These are phyloP conservation scores for Podarcis raffonei DNA, from an alignment of 2,113 vertebrate species.

Conservation along the genomic window DNA sequence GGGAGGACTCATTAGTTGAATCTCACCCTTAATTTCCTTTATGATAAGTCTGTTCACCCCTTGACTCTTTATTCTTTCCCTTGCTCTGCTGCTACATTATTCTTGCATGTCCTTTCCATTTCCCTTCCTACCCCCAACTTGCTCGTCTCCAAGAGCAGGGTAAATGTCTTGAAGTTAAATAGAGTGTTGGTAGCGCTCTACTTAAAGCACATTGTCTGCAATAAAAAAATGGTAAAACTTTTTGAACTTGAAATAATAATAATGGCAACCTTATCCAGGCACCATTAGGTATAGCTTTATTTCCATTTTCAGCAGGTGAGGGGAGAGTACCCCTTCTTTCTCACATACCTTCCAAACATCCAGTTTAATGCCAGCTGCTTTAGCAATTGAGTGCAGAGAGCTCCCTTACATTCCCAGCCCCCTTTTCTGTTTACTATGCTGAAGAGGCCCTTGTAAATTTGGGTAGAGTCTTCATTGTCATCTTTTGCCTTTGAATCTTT, in stretches of 20 bases:
- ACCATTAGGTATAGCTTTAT: not conserved
- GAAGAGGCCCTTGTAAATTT: slow-evolving; percentile 59
- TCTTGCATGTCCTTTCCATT: not conserved
- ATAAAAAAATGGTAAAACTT: not conserved
- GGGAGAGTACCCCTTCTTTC: not conserved
- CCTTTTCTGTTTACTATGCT: slow-evolving; percentile 46
- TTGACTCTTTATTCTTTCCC: not conserved
- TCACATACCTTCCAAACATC: not conserved
- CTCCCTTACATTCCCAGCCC: slow-evolving; percentile 31
- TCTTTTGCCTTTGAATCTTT: slow-evolving; percentile 58
- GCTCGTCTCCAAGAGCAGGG: not conserved
- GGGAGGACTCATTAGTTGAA: too few species aligned
- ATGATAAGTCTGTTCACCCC: not conserved
- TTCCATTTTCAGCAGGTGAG: not conserved
- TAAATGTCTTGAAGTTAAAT: not conserved
- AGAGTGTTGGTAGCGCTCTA: not conserved
- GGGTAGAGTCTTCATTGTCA: slow-evolving; percentile 70
- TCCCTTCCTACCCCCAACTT: not conserved
- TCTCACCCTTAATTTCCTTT: not conserved
- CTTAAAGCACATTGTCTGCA: not conserved
- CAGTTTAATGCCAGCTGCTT: not conserved
- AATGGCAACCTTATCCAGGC: not conserved
- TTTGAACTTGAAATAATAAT: not conserved
- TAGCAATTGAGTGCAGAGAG: not conserved
- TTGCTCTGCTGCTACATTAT: not conserved